Conservation (phyloP, 35 echinoderm and acorn worm species). For the Amphiura filiformis region DNA sequence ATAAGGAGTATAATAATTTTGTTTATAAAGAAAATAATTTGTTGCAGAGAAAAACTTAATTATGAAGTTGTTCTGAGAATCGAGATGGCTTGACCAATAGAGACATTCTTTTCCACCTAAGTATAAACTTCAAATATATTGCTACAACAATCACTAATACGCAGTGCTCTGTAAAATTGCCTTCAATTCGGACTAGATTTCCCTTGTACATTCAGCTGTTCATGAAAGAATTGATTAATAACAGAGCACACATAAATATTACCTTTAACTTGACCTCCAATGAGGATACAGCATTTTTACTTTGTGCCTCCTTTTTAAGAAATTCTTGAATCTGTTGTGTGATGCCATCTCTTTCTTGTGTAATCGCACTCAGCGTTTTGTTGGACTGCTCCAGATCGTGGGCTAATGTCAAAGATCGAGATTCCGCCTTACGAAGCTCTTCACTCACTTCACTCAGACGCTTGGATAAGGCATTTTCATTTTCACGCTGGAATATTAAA, state of each 20-base stretch:
- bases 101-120: too few relatives aligned
- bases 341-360: constrained; percentile 40
- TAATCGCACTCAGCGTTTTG: not conserved
- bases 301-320: constrained; percentile 50
- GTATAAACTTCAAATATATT: too few relatives aligned
- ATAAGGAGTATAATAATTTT: too few relatives aligned
- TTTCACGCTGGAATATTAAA: constrained; percentile 50
- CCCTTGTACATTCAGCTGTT: too few relatives aligned
- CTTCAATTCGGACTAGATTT: too few relatives aligned
- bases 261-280: constrained; percentile 86
- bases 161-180: too few relatives aligned
- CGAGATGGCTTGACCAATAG: too few relatives aligned
- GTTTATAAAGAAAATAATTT: too few relatives aligned
- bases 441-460: constrained; percentile 80
- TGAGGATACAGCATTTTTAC: constrained; percentile 21
- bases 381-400: constrained; percentile 53
- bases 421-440: constrained; percentile 70
- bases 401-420: constrained; percentile 34
- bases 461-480: constrained; percentile 66
- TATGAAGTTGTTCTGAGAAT: too few relatives aligned
- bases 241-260: not conserved
- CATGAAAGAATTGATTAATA: too few relatives aligned
- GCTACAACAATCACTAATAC: too few relatives aligned
- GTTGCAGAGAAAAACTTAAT: too few relatives aligned
- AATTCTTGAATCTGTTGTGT: constrained; percentile 59